Evolutionary conservation across 2,888 invertebrate species (phyloP).

Genomic region (Chorisops tibialis): DNA sequence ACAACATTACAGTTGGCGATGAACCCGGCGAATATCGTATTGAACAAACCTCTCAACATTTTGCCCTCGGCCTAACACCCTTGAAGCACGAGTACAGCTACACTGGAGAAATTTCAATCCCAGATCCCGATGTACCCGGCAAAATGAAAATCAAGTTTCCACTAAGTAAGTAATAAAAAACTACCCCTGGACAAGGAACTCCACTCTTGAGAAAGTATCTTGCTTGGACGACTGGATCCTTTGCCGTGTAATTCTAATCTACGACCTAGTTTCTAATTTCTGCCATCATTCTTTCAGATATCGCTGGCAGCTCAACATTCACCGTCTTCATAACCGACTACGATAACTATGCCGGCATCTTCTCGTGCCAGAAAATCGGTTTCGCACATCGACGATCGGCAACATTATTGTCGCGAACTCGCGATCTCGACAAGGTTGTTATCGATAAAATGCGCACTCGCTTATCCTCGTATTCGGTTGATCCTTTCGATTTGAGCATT

Average conservation of each 20-base stretch:
- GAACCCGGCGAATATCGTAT: slow-evolving; percentile 68
- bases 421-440: slow-evolving; percentile 67
- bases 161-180: slow-evolving; percentile 67
- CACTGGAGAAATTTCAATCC: slow-evolving; percentile 65
- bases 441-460: slow-evolving; percentile 68
- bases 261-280: background rate
- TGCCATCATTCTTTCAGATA: slow-evolving; percentile 54
- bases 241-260: background rate
- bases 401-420: slow-evolving; percentile 73
- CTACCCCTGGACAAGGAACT: too few relatives aligned
- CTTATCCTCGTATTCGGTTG: slow-evolving; percentile 64
- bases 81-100: slow-evolving; percentile 77
- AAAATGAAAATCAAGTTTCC: slow-evolving; percentile 76
- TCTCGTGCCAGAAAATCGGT: slow-evolving; percentile 70
- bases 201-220: background rate
- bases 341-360: slow-evolving; percentile 68
- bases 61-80: slow-evolving; percentile 65
- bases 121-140: slow-evolving; percentile 63
- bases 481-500: slow-evolving; percentile 72
- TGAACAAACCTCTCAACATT: slow-evolving; percentile 71
- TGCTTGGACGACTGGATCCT: background rate
- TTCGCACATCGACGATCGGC: slow-evolving; percentile 75
- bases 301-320: slow-evolving; percentile 72
- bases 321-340: slow-evolving; percentile 74
- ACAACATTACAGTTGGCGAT: slow-evolving; percentile 69